Base-by-base conservation (phyloP, 1,140 invertebrate genomes). In the Monomorium pharaonis region DNA sequence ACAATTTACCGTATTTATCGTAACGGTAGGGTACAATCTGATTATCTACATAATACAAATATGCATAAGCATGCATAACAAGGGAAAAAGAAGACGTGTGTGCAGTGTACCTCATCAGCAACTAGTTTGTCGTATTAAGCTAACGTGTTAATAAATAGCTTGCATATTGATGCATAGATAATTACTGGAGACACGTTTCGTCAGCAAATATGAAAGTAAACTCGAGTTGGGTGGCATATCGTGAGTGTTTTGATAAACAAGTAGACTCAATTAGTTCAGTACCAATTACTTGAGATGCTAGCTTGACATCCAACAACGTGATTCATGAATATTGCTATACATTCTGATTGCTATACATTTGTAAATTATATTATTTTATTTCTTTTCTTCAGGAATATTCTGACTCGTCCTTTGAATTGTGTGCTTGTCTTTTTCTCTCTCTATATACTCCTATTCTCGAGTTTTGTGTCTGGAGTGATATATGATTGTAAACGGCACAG, bases 151-250 rank as follows among this genome's bases (percentile, higher is more conserved):
- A 88, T 87, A 85, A 74, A 75, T 88, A 27, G 63, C 30, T 27
- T 21, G 56, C 9, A 77, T 62, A 85, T 88, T 88, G 78, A 85
- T 88, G 44, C 18, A 0, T 12, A 44, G 87, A 88, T 84, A 87
- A 72, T 3, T 24, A 72, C 30, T n/a, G 7, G 69, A 21, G 21
- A 74, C n/a, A 44, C 18, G 10, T 62, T 83, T 65, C 58, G 30
- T 62, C 30, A 21, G 27, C 16, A 37, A 67, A 6, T 24, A 30
- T 2, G 16, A 5, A 60, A n/a, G 16, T 16, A 24, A 80, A 54
- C 33, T 81, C 27, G 47, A 16, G 21, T 42, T 27, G 24, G 4
- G n/a, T 21, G n/a, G n/a, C 4, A 65, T 44, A 47, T 83, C 44
- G 70, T 16, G 30, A 49, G 16, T 42, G 10, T 47, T 30, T 54